Evolutionary conservation across 2,888 invertebrate genomes (phyloP).

Genomic region (Lasius platythorax): DNA sequence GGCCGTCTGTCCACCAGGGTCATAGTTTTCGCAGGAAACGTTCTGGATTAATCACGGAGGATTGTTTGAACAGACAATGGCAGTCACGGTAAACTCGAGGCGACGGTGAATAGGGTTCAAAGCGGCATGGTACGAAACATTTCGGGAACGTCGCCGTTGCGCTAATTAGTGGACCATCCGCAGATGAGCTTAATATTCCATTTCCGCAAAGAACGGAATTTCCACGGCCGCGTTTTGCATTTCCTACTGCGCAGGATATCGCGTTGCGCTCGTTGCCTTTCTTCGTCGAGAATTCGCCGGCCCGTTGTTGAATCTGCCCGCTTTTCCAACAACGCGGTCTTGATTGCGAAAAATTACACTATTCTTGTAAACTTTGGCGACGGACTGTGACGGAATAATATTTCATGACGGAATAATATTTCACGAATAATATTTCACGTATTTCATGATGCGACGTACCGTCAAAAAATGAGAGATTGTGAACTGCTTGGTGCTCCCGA

Average conservation of each 20-base stretch:
- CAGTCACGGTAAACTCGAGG: constrained; percentile 72
- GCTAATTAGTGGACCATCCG: constrained; percentile 69
- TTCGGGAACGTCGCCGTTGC: constrained; percentile 55
- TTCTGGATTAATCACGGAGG: constrained; percentile 76
- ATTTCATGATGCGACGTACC: neutral
- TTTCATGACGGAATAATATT: neutral
- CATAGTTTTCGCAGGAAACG: constrained; percentile 72
- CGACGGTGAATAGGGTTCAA: constrained; percentile 64
- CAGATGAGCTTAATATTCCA: constrained; percentile 65
- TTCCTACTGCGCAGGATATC: constrained; percentile 29
- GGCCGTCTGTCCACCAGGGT: constrained; percentile 62
- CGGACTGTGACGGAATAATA: constrained; percentile 9
- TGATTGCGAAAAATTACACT: constrained; percentile 49
- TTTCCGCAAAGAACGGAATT: constrained; percentile 39
- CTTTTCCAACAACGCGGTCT: constrained; percentile 40
- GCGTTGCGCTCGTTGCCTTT: neutral
- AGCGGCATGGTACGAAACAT: constrained; percentile 51
- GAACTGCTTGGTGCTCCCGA: neutral
- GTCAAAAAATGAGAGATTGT: neutral
- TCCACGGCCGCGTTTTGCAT: constrained; percentile 37
- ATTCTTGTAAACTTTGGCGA: constrained; percentile 41
- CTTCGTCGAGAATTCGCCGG: neutral
- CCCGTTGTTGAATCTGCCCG: constrained; percentile 8
- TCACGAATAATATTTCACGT: constrained; percentile 20
- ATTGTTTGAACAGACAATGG: constrained; percentile 78